Evolutionary conservation across 2,888 invertebrate genomes (phyloP).

Genomic region (Synanthedon myopaeformis): DNA sequence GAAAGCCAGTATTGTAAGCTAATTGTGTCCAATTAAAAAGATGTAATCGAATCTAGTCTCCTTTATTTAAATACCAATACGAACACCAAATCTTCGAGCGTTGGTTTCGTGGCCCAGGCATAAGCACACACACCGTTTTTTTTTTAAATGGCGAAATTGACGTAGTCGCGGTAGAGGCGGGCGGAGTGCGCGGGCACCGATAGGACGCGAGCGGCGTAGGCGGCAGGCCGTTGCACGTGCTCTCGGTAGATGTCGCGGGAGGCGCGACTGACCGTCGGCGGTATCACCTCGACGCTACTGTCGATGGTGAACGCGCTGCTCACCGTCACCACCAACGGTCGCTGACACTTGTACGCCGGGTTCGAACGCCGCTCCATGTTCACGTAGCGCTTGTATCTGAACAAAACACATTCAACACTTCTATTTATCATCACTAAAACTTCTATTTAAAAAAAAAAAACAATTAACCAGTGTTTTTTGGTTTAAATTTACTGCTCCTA

Average conservation of each 20-base stretch:
- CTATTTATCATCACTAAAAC: too few relatives aligned
- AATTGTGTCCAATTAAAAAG: too few relatives aligned
- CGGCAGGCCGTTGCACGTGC: conserved; percentile 72
- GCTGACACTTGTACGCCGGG: conserved; percentile 53
- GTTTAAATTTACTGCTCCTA: too few relatives aligned
- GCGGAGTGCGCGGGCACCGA: conserved; percentile 35
- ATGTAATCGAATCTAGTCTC: too few relatives aligned
- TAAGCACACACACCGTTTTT: conserved; percentile 10
- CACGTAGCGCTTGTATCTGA: conserved; percentile 72
- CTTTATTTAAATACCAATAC: too few relatives aligned
- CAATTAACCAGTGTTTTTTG: too few relatives aligned
- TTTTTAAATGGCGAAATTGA: conserved; percentile 16
- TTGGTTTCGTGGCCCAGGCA: too few relatives aligned
- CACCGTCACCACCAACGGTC: conserved; percentile 70
- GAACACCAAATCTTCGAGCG: too few relatives aligned
- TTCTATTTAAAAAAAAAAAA: too few relatives aligned
- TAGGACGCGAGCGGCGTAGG: conserved; percentile 28
- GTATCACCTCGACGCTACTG: conserved; percentile 72
- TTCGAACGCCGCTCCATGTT: conserved; percentile 75
- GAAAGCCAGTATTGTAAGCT: too few relatives aligned
- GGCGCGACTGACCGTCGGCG: conserved; percentile 73
- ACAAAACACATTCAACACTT: too few relatives aligned
- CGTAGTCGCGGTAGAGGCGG: conserved; percentile 42
- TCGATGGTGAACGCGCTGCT: conserved; percentile 75
- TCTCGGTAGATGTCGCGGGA: conserved; percentile 77